Percentiles rank a stretch among this genome's conserved stretches.
These are phyloP conservation scores for Sarcophaga variegata DNA, from an alignment of 2,888 invertebrate genomes.

Conservation along the genomic window DNA sequence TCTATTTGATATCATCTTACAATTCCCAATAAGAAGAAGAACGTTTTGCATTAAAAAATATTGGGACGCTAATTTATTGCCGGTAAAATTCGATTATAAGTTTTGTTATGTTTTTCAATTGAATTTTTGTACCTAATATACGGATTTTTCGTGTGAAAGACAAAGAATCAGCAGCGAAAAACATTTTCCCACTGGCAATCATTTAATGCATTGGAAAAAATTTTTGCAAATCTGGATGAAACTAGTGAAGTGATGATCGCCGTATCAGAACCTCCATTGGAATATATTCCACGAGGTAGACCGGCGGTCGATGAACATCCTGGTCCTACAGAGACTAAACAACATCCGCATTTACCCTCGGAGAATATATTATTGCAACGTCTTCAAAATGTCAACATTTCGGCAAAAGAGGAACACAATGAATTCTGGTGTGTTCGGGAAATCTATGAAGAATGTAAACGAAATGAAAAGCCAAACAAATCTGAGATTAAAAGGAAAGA, in stretches of 20 bases:
- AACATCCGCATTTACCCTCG: conserved; percentile 81
- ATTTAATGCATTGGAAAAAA: conserved; percentile 62
- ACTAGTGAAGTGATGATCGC: conserved; percentile 92
- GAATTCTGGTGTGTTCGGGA: conserved; percentile 85
- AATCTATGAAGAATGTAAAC: conserved; percentile 83
- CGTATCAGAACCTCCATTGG: conserved; percentile 92
- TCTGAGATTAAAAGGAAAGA: background rate
- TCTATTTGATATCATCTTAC: conserved; percentile 16
- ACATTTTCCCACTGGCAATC: conserved; percentile 40
- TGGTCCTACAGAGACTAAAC: conserved; percentile 84
- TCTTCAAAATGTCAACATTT: conserved; percentile 89
- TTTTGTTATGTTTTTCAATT: background rate
- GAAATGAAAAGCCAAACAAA: conserved; percentile 17
- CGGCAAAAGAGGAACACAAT: conserved; percentile 83
- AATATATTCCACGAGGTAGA: conserved; percentile 94
- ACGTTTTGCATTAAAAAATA: conserved; percentile 6
- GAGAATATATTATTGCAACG: conserved; percentile 88
- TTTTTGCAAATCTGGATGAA: conserved; percentile 93
- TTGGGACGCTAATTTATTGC: conserved; percentile 20
- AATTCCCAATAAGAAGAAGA: conserved; percentile 11
- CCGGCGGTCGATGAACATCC: conserved; percentile 90
- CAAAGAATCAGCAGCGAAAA: background rate
- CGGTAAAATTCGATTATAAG: background rate
- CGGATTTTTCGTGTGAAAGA: background rate
- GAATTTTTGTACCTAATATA: background rate